Evolutionary conservation across 1,140 invertebrate genomes (phyloP), one percentile per base, ranked within the genome.

Genomic region (Calliopsis andreniformis): DNA sequence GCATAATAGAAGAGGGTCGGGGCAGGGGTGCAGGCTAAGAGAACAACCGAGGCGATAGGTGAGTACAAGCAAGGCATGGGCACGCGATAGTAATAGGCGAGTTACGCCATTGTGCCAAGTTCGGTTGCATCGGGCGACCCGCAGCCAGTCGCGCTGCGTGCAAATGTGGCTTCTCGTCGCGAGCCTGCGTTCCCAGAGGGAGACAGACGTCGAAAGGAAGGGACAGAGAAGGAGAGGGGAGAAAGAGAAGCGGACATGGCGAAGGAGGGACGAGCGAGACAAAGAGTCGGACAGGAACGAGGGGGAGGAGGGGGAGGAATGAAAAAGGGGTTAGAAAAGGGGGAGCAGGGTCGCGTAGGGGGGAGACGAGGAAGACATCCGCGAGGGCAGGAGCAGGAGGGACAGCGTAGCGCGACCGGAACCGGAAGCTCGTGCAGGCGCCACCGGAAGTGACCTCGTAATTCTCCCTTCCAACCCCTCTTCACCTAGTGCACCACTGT

Each of bases 391-490:
- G 76, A 83, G 79, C 63, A 51, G 69, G 80, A 79, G 81, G 71
- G 67, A 80, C 39, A 70, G 59, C 64, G 79, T 75, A 86, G 72
- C 79, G 83, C 87, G 84, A 90, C 85, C 90, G 90, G 91, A 91
- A 91, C 76, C 90, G 90, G 91, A 91, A 90, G 90, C 88, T 91
- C 87, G 89, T 89, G 87, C 90, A 90, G 87, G 88, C 88, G 87
- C 90, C 90, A 92, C 90, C 89, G 90, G 90, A 91, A 91, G 90
- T 91, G 90, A 91, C 90, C 90, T 89, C 91, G 91, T 92, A 92
- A 91, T 91, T 92, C 90, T 91, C 89, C 85, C 81, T 87, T 86
- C 87, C 88, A 84, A 79, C 79, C 58, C 55, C 63, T 32, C 53
- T 35, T 58, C 67, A 23, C 43, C 62, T 49, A 30, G 42, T 25